These are phyloP conservation scores for Menura novaehollandiae DNA, from an alignment of 2,113 vertebrate genomes.

Conservation along the genomic window DNA sequence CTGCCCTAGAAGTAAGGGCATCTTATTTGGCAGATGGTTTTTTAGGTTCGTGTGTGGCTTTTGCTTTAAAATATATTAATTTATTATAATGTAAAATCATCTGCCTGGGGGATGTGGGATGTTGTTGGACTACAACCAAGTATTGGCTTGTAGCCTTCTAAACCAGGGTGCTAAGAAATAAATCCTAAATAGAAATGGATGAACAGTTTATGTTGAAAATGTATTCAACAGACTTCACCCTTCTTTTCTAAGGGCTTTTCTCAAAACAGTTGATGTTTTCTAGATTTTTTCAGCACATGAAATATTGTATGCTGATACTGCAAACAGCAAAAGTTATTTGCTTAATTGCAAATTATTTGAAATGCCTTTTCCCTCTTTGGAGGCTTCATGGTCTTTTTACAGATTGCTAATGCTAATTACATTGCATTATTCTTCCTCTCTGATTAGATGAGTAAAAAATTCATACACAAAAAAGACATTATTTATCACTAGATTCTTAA, in stretches of 20 bases:
- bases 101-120: slow-evolving; percentile 44
- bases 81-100: slow-evolving; percentile 56
- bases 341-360: background rate
- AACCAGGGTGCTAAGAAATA: slow-evolving; percentile 52
- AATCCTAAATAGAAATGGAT: slow-evolving; percentile 31
- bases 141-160: slow-evolving; percentile 55
- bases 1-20: background rate
- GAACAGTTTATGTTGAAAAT: slow-evolving; percentile 1
- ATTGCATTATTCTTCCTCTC: background rate
- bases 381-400: background rate
- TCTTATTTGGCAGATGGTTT: background rate
- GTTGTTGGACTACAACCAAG: slow-evolving; percentile 51
- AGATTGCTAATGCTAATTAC: too few species aligned
- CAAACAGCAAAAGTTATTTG: background rate
- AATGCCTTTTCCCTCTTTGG: background rate
- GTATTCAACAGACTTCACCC: background rate
- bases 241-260: background rate
- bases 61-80: slow-evolving; percentile 35
- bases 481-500: background rate
- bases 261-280: background rate
- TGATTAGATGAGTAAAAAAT: background rate
- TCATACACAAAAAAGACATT: background rate
- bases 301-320: background rate
- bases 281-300: background rate
- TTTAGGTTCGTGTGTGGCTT: background rate